Conservation (phyloP, 2,797 vertebrate genomes). For the Cossypha polioptera region DNA sequence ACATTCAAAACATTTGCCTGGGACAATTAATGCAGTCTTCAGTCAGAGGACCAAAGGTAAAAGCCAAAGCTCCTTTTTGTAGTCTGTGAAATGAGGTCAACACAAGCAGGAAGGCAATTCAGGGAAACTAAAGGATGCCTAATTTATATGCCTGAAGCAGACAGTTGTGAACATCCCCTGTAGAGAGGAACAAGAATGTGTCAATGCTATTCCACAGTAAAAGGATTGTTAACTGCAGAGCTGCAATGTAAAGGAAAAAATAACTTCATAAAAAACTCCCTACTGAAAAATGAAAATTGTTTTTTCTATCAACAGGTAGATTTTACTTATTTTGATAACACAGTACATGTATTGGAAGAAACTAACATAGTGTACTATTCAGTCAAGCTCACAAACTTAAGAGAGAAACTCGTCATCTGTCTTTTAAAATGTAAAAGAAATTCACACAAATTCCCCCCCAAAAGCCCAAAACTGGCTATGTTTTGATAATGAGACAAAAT, state of each 20-base stretch:
- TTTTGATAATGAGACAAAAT: background rate
- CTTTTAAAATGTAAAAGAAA: background rate
- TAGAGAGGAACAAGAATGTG: slow-evolving; percentile 32
- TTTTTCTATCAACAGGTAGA: slow-evolving; percentile 29
- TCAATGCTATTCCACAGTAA: background rate
- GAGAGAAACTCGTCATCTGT: background rate
- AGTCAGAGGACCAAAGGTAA: background rate
- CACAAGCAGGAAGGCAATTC: background rate
- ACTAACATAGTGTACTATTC: background rate
- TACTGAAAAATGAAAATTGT: slow-evolving; percentile 3
- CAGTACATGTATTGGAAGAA: background rate
- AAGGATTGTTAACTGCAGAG: slow-evolving; percentile 21
- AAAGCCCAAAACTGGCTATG: background rate
- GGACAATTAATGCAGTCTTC: background rate
- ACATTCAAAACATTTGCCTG: background rate
- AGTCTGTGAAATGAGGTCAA: slow-evolving; percentile 6
- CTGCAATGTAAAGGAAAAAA: background rate
- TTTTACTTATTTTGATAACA: background rate
- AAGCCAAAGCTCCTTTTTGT: background rate
- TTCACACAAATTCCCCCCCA: background rate
- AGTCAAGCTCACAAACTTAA: background rate
- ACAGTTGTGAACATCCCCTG: slow-evolving; percentile 25
- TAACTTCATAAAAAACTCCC: slow-evolving; percentile 34
- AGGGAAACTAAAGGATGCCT: background rate
- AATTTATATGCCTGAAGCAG: slow-evolving; percentile 39